phyloP scores from a whole-genome alignment of 2,888 invertebrate genomes.

The Cryptus viduatorius region DNA sequence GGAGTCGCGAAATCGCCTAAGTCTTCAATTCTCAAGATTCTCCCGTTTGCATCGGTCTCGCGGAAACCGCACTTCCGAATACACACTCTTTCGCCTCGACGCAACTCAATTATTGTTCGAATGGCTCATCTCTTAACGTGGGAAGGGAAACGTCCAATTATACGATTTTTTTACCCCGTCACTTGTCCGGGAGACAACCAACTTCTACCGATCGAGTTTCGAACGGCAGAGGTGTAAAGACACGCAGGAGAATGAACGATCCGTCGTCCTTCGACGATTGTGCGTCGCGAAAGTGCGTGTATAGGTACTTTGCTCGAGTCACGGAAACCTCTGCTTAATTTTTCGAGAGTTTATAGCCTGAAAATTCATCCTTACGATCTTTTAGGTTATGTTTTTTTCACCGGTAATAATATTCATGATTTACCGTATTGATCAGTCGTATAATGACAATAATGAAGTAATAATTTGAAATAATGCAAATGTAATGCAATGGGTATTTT shows the following conservation, averaged over 20 bases:
- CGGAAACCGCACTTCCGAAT: slow-evolving; percentile 64
- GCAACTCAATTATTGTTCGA: slow-evolving; percentile 63
- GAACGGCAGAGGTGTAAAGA: slow-evolving; percentile 37
- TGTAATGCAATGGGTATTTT: too few species aligned
- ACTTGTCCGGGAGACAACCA: slow-evolving; percentile 25
- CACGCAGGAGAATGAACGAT: slow-evolving; percentile 29
- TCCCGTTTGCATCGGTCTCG: slow-evolving; percentile 8
- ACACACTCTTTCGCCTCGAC: slow-evolving; percentile 48
- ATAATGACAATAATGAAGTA: too few species aligned
- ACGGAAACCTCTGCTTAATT: not conserved
- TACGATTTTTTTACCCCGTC: slow-evolving; percentile 48
- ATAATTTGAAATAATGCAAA: too few species aligned
- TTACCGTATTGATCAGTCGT: too few species aligned
- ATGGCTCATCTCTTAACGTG: slow-evolving; percentile 66
- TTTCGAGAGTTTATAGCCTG: too few species aligned
- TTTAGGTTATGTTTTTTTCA: too few species aligned
- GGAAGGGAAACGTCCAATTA: slow-evolving; percentile 70
- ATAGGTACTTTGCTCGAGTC: slow-evolving; percentile 21
- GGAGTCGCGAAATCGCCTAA: slow-evolving; percentile 30
- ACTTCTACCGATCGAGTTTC: slow-evolving; percentile 53
- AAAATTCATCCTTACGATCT: too few species aligned
- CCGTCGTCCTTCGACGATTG: slow-evolving; percentile 50
- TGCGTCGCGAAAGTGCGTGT: slow-evolving; percentile 16
- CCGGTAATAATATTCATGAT: too few species aligned
- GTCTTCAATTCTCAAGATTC: slow-evolving; percentile 12